Percentiles rank a stretch among this genome's conserved stretches.
Evolutionary conservation across 2,113 vertebrate species (phyloP).

Genomic region (Baryphthengus martii): DNA sequence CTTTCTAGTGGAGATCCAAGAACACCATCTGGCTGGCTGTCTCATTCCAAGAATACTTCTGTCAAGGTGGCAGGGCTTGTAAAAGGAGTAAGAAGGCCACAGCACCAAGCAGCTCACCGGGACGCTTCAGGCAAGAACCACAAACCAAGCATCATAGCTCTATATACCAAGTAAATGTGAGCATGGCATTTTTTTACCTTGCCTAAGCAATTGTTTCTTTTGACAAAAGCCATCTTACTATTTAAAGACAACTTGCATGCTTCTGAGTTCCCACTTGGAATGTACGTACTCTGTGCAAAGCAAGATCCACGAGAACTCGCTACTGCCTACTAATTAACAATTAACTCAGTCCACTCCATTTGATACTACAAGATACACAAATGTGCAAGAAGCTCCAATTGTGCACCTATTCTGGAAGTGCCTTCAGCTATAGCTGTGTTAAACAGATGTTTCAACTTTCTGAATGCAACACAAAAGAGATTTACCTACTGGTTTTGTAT

Average conservation of each 20-base stretch:
- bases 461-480: conserved; percentile 30
- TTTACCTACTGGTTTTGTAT: conserved; percentile 46
- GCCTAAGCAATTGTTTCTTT: neutral
- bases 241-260: neutral
- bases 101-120: neutral
- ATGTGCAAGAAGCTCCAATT: neutral
- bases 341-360: neutral
- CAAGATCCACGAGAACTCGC: neutral
- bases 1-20: neutral
- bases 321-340: neutral
- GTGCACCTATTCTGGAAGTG: neutral
- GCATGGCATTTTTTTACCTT: neutral
- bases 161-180: neutral
- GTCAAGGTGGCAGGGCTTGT: neutral
- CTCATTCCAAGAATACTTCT: neutral
- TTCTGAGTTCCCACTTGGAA: neutral
- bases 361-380: neutral
- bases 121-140: neutral
- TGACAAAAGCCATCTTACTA: neutral
- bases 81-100: neutral
- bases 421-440: conserved; percentile 41
- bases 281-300: rapidly evolving
- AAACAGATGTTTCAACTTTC: conserved; percentile 55
- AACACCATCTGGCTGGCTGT: conserved; percentile 14
- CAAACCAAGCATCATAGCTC: neutral